Conservation (phyloP, 2,888 invertebrate genomes). For the Lepetodrilus schrolli region DNA sequence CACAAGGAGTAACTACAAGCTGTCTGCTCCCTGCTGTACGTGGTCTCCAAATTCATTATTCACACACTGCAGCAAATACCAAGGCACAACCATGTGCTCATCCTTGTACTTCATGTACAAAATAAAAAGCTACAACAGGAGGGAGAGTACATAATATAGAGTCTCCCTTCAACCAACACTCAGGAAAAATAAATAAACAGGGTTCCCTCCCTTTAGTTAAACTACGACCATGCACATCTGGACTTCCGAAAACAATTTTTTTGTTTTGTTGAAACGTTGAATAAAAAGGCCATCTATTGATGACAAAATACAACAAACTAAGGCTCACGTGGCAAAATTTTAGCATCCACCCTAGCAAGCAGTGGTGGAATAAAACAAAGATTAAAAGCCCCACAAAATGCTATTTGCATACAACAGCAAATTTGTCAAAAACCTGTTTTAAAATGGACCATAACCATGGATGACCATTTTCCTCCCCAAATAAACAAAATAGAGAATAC, state of each 20-base stretch:
- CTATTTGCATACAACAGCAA: neutral
- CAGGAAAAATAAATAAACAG: conserved; percentile 21
- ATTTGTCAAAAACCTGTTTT: neutral
- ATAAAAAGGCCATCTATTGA: neutral
- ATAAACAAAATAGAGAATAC: too few species aligned
- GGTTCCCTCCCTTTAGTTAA: conserved; percentile 26
- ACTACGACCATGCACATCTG: neutral
- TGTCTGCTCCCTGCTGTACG: conserved; percentile 25
- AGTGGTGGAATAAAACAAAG: conserved; percentile 1
- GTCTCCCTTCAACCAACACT: conserved; percentile 8
- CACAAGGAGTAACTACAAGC: conserved; percentile 10
- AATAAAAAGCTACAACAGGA: conserved; percentile 26
- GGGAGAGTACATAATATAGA: conserved; percentile 32
- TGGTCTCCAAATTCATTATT: neutral
- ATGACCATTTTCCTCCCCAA: neutral
- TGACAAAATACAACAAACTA: conserved; percentile 7
- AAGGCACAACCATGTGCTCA: conserved; percentile 29
- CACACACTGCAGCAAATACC: conserved; percentile 31
- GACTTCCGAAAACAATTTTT: conserved; percentile 2
- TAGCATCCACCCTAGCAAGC: neutral
- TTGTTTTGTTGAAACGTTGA: conserved; percentile 10
- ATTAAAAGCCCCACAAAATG: conserved; percentile 1
- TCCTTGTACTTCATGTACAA: conserved; percentile 7
- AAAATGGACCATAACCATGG: conserved; percentile 16
- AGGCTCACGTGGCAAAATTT: neutral